phyloP scores from a whole-genome alignment of 2,797 vertebrate species.

The Prionace glauca region DNA sequence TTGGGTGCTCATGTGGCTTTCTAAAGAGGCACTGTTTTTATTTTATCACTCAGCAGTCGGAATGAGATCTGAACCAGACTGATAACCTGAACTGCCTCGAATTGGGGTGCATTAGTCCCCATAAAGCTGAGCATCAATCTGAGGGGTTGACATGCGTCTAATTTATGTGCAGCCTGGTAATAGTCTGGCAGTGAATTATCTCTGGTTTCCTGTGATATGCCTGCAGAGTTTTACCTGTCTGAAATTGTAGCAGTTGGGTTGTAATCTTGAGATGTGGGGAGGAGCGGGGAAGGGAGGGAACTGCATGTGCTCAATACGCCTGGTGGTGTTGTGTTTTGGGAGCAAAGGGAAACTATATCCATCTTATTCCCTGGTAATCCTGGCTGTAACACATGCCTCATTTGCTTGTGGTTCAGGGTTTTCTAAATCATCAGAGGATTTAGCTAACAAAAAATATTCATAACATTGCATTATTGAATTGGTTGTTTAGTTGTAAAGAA shows the following conservation, averaged over 20 bases:
- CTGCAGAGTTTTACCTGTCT: not conserved
- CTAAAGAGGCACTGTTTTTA: not conserved
- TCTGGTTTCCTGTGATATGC: not conserved
- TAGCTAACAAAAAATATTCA: not conserved
- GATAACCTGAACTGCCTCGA: not conserved
- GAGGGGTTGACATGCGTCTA: not conserved
- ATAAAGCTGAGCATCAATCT: not conserved
- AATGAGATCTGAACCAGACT: not conserved
- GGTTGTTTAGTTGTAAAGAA: not conserved
- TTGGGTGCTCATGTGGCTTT: not conserved
- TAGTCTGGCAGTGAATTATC: not conserved
- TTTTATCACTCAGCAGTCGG: not conserved
- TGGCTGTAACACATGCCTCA: not conserved
- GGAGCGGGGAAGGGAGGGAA: not conserved
- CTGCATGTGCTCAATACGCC: not conserved
- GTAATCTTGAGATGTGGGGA: not conserved
- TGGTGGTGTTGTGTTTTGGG: not conserved
- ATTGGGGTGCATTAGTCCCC: not conserved
- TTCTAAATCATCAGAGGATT: not conserved
- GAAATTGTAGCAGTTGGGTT: not conserved
- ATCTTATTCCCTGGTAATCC: not conserved
- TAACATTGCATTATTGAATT: not conserved
- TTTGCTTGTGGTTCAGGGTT: not conserved
- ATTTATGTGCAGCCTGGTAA: not conserved
- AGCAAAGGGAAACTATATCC: not conserved